These are phyloP conservation scores for Geotrupes spiniger DNA, from an alignment of 2,888 invertebrate species.

Conservation along the genomic window DNA sequence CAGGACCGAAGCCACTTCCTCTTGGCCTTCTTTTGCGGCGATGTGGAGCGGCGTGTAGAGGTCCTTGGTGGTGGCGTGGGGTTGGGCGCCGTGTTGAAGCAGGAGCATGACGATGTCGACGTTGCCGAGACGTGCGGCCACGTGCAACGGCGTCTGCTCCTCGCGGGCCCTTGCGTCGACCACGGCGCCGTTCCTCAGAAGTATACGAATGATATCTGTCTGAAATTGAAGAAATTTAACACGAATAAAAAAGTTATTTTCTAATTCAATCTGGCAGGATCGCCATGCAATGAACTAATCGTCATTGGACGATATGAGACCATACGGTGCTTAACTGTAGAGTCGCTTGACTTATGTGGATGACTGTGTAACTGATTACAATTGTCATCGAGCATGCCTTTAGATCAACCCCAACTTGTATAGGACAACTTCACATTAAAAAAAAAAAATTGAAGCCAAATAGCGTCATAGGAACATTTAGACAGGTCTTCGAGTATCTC, in stretches of 20 bases:
- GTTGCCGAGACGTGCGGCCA: conserved; percentile 93
- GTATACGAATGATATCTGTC: conserved; percentile 92
- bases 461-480: too few relatives aligned
- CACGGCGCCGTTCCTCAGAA: conserved; percentile 86
- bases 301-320: too few relatives aligned
- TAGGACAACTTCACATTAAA: too few relatives aligned
- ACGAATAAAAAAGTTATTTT: conserved; percentile 1
- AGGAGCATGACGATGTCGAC: conserved; percentile 92
- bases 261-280: too few relatives aligned
- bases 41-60: conserved; percentile 95
- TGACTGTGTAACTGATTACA: too few relatives aligned
- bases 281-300: too few relatives aligned
- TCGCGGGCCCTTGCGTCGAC: conserved; percentile 73
- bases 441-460: too few relatives aligned
- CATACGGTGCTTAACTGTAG: too few relatives aligned
- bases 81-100: conserved; percentile 89
- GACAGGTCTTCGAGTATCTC: too few relatives aligned
- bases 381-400: too few relatives aligned
- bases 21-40: conserved; percentile 95
- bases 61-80: conserved; percentile 89
- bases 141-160: conserved; percentile 95
- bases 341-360: too few relatives aligned
- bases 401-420: too few relatives aligned
- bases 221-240: conserved; percentile 28
- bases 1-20: conserved; percentile 80